Conservation (phyloP, 2,113 vertebrate species). For the Hystrix brachyura region DNA sequence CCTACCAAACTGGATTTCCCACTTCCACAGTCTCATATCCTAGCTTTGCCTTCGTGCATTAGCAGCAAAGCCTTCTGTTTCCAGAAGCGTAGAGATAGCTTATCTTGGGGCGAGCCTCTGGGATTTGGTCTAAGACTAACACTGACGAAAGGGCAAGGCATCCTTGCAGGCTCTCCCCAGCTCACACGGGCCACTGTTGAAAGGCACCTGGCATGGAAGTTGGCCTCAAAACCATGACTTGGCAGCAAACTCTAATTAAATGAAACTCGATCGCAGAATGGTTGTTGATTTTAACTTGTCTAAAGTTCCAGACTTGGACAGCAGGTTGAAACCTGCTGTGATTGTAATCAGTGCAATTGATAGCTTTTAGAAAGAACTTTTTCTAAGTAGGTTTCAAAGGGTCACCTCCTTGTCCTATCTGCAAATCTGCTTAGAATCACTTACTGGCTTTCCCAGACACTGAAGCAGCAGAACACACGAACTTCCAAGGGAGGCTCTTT, state of each 20-base stretch:
- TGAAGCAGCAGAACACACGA: too few relatives aligned
- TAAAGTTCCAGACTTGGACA: conserved; percentile 73
- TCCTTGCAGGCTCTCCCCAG: neutral
- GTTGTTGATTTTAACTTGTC: conserved; percentile 77
- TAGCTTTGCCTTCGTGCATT: neutral
- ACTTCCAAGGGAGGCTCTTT: neutral
- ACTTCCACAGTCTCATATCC: neutral
- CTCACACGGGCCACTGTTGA: neutral
- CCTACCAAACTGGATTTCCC: neutral
- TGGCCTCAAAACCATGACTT: conserved; percentile 62
- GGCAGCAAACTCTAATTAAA: conserved; percentile 81
- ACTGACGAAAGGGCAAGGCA: neutral
- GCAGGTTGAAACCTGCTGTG: conserved; percentile 80
- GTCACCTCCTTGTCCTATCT: conserved; percentile 46
- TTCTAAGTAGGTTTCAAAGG: conserved; percentile 57
- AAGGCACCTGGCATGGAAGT: conserved; percentile 67
- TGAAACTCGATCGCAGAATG: conserved; percentile 70
- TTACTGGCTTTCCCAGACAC: neutral
- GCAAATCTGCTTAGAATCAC: neutral
- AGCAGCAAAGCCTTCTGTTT: neutral
- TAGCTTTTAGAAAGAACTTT: conserved; percentile 69
- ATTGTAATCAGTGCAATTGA: conserved; percentile 70
- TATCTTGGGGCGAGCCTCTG: neutral
- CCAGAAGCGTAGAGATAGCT: neutral
- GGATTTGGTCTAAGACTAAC: neutral